Evolutionary conservation across 1,140 invertebrate genomes (phyloP).

Genomic region (Drosophila chauvacae): DNA sequence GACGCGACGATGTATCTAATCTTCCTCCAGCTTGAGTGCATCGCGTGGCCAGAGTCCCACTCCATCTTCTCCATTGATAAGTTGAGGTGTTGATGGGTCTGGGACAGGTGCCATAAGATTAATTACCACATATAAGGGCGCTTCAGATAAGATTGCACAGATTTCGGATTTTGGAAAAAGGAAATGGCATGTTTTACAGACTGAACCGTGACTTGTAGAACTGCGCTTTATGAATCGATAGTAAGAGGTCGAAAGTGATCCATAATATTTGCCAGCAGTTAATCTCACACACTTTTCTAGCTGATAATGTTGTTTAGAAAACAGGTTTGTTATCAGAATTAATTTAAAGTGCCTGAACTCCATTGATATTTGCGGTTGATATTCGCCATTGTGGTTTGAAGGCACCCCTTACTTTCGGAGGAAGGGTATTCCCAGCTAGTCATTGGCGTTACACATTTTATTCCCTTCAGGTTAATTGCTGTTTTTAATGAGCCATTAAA

Average conservation of each 20-base stretch:
- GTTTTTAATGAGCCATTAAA: slow-evolving; percentile 21
- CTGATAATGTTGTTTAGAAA: slow-evolving; percentile 44
- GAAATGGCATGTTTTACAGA: background rate
- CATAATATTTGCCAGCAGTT: background rate
- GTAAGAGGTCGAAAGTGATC: background rate
- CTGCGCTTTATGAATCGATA: slow-evolving; percentile 1
- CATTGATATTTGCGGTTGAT: slow-evolving; percentile 30
- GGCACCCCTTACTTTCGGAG: slow-evolving; percentile 18
- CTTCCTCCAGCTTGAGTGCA: slow-evolving; percentile 25
- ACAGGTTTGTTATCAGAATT: slow-evolving; percentile 17
- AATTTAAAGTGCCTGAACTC: slow-evolving; percentile 8
- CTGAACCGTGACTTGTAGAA: slow-evolving; percentile 2
- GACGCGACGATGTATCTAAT: slow-evolving; percentile 50
- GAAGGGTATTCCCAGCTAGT: slow-evolving; percentile 10
- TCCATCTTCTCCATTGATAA: slow-evolving; percentile 43
- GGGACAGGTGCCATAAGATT: slow-evolving; percentile 34
- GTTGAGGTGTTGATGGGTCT: slow-evolving; percentile 15
- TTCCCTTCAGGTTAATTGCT: background rate
- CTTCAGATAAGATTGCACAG: slow-evolving; percentile 12
- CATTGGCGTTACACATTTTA: background rate
- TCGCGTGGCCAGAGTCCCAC: slow-evolving; percentile 41
- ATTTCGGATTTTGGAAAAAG: slow-evolving; percentile 1
- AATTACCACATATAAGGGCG: slow-evolving; percentile 32
- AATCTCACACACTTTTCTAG: background rate
- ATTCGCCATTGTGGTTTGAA: slow-evolving; percentile 7